Percentiles rank a stretch among this genome's conserved stretches.
Conservation (phyloP, 2,113 vertebrate genomes). For the Mastomys coucha region DNA sequence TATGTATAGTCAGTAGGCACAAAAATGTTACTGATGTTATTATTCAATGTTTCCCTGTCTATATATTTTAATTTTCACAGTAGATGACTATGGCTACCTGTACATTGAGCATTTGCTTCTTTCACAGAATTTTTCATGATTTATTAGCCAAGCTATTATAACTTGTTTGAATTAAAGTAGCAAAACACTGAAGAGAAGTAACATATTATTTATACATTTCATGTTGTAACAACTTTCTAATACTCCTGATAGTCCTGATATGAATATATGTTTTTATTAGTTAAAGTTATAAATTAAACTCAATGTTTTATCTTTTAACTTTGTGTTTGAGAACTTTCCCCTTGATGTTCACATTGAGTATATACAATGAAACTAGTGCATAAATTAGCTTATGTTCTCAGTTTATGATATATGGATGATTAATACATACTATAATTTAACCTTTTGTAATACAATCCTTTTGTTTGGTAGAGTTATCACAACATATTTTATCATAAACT, state of each 20-base stretch:
- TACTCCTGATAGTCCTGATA: background rate
- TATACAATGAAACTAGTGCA: background rate
- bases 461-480: background rate
- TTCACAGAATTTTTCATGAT: background rate
- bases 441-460: background rate
- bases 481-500: background rate
- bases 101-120: background rate
- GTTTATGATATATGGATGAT: background rate
- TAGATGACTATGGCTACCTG: background rate
- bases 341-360: background rate
- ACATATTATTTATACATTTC: background rate
- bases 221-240: background rate
- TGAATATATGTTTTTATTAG: background rate
- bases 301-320: background rate
- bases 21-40: background rate
- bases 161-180: background rate
- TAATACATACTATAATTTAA: background rate
- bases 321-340: background rate
- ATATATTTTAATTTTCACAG: background rate
- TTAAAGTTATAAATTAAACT: background rate
- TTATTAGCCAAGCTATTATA: background rate
- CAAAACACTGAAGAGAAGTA: background rate
- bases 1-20: background rate
- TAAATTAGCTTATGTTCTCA: background rate
- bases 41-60: no score